These are phyloP conservation scores for Pelusios castaneus DNA, from an alignment of 2,113 vertebrate species.

Conservation along the genomic window DNA sequence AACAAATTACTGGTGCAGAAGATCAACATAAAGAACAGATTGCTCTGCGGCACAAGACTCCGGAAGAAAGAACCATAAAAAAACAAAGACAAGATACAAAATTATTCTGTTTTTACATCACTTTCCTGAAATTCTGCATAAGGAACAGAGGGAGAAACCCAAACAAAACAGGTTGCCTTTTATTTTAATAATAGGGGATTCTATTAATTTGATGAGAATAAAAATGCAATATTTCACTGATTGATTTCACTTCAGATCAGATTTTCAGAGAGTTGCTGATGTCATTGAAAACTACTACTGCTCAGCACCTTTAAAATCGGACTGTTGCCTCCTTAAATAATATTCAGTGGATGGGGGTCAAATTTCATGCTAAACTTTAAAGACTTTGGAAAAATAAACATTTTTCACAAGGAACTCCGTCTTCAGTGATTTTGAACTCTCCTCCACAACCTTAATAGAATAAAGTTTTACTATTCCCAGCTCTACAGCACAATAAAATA, in stretches of 20 bases:
- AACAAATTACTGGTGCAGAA: background rate
- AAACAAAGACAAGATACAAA: background rate
- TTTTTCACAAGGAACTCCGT: background rate
- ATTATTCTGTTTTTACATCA: background rate
- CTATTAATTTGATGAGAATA: background rate
- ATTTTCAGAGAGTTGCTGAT: background rate
- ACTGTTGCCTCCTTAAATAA: background rate
- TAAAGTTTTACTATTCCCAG: background rate
- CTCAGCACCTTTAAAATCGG: background rate
- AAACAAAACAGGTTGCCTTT: constrained; percentile 43
- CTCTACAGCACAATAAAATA: background rate
- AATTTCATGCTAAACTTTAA: background rate
- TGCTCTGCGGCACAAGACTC: background rate
- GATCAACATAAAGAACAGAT: background rate
- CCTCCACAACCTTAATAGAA: background rate
- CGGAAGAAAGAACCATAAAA: rapidly evolving
- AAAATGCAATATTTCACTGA: background rate
- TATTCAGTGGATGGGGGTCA: background rate
- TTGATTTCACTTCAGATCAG: background rate
- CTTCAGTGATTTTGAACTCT: background rate
- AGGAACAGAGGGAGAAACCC: background rate
- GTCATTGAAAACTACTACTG: background rate
- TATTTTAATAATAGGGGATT: background rate
- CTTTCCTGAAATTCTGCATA: background rate
- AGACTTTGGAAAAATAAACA: background rate